phyloP scores from a whole-genome alignment of 1,140 invertebrate species.

The Bemisia tabaci region DNA sequence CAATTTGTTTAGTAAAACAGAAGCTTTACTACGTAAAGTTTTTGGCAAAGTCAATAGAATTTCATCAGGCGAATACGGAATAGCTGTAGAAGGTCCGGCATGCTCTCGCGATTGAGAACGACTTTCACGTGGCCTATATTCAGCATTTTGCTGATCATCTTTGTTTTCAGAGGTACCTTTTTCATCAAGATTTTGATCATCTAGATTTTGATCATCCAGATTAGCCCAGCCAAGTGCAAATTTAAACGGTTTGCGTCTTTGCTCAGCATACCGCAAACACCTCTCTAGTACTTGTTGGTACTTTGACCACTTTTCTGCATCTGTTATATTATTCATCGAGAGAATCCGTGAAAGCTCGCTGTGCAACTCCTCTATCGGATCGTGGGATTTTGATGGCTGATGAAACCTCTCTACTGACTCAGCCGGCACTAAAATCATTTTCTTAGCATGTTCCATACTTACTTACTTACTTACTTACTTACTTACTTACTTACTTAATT shows the following conservation, averaged over 20 bases:
- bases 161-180: too few relatives aligned
- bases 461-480: constrained; percentile 3
- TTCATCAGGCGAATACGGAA: too few relatives aligned
- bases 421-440: constrained; percentile 11
- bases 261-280: neutral
- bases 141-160: too few relatives aligned
- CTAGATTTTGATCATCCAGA: too few relatives aligned
- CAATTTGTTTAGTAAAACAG: neutral
- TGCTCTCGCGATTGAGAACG: too few relatives aligned
- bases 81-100: too few relatives aligned
- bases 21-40: neutral
- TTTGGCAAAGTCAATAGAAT: neutral
- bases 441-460: constrained; percentile 12
- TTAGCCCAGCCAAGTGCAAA: neutral
- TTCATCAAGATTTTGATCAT: too few relatives aligned
- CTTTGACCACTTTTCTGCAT: constrained; percentile 4
- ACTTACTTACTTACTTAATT: too few relatives aligned
- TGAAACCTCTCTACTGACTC: constrained; percentile 8
- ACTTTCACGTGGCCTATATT: too few relatives aligned
- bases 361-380: neutral
- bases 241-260: constrained; percentile 1
- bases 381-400: neutral
- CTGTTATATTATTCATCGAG: constrained; percentile 1
- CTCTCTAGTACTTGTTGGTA: constrained; percentile 5
- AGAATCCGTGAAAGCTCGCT: constrained; percentile 4